Percentiles rank a stretch among this genome's conserved stretches.
Evolutionary conservation across 2,888 invertebrate species (phyloP).

Genomic region (Torymus tubicola): DNA sequence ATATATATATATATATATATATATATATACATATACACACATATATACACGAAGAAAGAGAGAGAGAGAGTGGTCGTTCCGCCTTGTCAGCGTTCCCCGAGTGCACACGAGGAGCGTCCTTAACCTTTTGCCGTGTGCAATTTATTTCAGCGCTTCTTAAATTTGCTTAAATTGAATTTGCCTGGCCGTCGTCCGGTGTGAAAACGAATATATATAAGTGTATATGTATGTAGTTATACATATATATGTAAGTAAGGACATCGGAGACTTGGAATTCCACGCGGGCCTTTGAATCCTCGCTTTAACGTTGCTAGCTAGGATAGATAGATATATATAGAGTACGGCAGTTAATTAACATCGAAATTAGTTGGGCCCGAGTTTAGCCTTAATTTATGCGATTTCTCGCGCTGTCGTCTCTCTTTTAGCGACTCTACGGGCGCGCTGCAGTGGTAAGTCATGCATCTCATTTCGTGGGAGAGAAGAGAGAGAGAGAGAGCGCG

Average conservation of each 20-base stretch:
- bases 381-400: slow-evolving; percentile 49
- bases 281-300: slow-evolving; percentile 35
- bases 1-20: slow-evolving; percentile 2
- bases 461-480: slow-evolving; percentile 25
- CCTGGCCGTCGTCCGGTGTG: too few relatives aligned
- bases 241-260: too few relatives aligned
- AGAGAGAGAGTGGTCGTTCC: slow-evolving; percentile 19
- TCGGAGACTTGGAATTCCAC: slow-evolving; percentile 39
- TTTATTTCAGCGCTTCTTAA: slow-evolving; percentile 48
- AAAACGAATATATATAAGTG: neutral
- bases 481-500: too few relatives aligned
- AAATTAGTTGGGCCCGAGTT: slow-evolving; percentile 52
- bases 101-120: slow-evolving; percentile 7
- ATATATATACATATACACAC: neutral
- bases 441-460: slow-evolving; percentile 22
- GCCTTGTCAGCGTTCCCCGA: slow-evolving; percentile 36
- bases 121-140: slow-evolving; percentile 34
- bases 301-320: neutral
- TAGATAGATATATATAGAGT: too few relatives aligned
- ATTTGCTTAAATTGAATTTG: slow-evolving; percentile 54
- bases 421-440: slow-evolving; percentile 28
- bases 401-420: slow-evolving; percentile 17
- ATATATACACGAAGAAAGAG: neutral
- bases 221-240: neutral
- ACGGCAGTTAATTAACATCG: slow-evolving; percentile 50